Base-by-base conservation (phyloP, 53 echinoderm and acorn worm genomes). In the Apostichopus leukothele region DNA sequence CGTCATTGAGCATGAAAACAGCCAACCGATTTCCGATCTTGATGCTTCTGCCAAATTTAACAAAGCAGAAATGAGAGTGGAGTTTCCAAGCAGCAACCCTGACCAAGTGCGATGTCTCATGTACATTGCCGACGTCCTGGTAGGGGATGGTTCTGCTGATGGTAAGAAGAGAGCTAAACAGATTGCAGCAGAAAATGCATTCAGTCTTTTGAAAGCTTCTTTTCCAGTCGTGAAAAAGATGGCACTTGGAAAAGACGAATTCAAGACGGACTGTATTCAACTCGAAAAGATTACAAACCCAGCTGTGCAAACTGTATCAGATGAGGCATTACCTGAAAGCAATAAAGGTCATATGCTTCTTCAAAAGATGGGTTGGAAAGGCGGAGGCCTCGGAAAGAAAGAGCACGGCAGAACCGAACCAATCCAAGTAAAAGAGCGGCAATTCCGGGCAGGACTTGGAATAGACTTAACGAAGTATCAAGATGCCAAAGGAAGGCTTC, bases 331-430 rank as follows among this genome's bases (percentile, higher is more conserved):
- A 67, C 61, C 88, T 9, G 88, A 74, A 52, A 53, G 54, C 20
- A 87, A 87, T 53, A 25, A 53, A 14, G 88, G 88, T 9, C 75
- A 52, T 53, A 74, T 23, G 57, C 88, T 87, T 21, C 75, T 87
- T 9, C 74, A 75, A 19, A 87, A 87, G 55, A 10, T 87, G 51
- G 88, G 88, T n/a, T 87, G 88, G 88, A 74, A 10, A 5, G 88
- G 75, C 4, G 75, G 75, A 6, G 88, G 88, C 53, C 60, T 87
- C 16, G 88, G 88, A 10, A 87, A 87, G 75, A 55, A 74, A 7
- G 75, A 57, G 2, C 75, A 74, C 18, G 88, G 88, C 14, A 50
- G 74, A 9, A 20, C 74, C 4, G 53, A 51, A 9, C 88, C 88
- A 2, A 14, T 87, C 3, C 8, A 51, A 5, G 74, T 52, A 18